Evolutionary conservation across 2,888 invertebrate genomes (phyloP), one percentile per base, ranked within the genome.

Genomic region (Brenthis ino): DNA sequence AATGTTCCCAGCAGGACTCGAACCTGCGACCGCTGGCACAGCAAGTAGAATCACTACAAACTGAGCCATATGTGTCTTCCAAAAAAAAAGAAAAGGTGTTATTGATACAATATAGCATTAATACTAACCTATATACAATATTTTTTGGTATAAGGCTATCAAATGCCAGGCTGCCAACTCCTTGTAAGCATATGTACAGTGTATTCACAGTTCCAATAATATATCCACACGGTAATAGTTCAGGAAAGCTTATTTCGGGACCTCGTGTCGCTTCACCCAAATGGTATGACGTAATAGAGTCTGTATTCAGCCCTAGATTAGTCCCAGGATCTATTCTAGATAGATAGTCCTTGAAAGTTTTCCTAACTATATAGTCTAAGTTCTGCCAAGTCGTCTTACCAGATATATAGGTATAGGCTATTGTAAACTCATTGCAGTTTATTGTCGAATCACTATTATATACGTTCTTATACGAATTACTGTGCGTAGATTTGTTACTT

Each of bases 111-210:
- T 33, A 37, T 37, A 33, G 14, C 51, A 58, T 33, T 53, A 37
- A 37, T 55, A 80, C 94, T 81, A 93, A 93, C 86, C 99, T 96
- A 91, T 99, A 98, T 66, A 99, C 96, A 80, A 99, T 98, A 80
- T 98, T 97, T 93, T 98, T 97, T 75, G 99, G 99, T 87, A 99
- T 98, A 74, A 99, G 94, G 68, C 98, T 98, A 88, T 99, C 98
- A 84, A 99, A 98, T 11, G 98, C 97, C 78, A 99, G 93, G 80
- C 96, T 96, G 13, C 96, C 96, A 28, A 96, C 96, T 56, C 96
- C 96, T 85, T 96, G 96, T 43, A 98, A 94, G 83, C 99, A 99
- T 75, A 99, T 96, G 81, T 98, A 97, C 76, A 97, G 94, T 37
- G 96, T 96, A 75, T 96, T 96, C 28, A 96, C 96, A 72, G 97